Conservation (phyloP, 2,888 invertebrate genomes). For the Agrilus cyanescens region DNA sequence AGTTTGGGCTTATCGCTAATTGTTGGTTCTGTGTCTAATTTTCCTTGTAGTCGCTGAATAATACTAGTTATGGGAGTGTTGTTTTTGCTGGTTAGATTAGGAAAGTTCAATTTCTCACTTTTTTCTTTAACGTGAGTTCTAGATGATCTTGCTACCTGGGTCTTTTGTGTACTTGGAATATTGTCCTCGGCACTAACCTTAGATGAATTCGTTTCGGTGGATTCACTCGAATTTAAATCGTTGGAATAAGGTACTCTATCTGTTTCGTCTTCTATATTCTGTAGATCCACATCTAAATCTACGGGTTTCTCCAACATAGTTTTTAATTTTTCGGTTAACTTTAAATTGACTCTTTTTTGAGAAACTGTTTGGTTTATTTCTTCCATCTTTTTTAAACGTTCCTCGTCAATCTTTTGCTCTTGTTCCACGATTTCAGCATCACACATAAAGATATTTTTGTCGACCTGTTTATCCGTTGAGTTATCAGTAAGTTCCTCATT, state of each 20-base stretch:
- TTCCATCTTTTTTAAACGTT: conserved; percentile 39
- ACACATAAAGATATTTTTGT: conserved; percentile 27
- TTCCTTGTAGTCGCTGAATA: conserved; percentile 15
- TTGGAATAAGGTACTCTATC: neutral
- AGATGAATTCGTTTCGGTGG: too few relatives aligned
- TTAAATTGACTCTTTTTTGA: conserved; percentile 22
- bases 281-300: neutral
- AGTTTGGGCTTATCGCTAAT: conserved; percentile 6
- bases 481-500: too few relatives aligned
- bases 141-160: too few relatives aligned
- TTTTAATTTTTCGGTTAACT: conserved; percentile 29
- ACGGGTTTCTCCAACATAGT: conserved; percentile 10
- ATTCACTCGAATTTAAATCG: neutral
- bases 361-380: conserved; percentile 32
- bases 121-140: too few relatives aligned
- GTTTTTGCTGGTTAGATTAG: conserved; percentile 6
- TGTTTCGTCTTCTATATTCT: neutral
- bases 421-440: conserved; percentile 34
- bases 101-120: neutral
- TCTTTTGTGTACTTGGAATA: neutral
- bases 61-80: conserved; percentile 10
- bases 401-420: conserved; percentile 35
- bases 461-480: conserved; percentile 10
- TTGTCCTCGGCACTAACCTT: neutral
- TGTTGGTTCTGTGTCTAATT: conserved; percentile 2